Evolutionary conservation across 2,888 invertebrate species (phyloP), one percentile per base, ranked within the genome.

Genomic region (Melanotus villosus): DNA sequence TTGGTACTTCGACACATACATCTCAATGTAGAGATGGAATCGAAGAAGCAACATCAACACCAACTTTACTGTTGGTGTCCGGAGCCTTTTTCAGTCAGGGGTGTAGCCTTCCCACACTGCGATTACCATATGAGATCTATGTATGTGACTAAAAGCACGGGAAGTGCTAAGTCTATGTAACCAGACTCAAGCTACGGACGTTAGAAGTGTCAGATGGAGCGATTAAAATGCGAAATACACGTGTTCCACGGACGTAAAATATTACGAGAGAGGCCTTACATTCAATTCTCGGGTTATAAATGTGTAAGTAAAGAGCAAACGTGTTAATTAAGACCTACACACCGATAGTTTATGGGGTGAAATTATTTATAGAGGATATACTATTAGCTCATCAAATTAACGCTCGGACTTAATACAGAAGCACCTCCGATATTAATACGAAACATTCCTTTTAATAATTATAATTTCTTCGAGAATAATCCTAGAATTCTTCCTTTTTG

Each of bases 221-320:
- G 80, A 81, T 81, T 81, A 79, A 77, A 77, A 74, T 73, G 75
- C 78, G 77, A 78, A 79, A 79, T 79, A 80, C 81, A 80, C 77
- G 75, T 80, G 81, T 80, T 80, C 73, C 73, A 66, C 73, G 74
- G 78, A 80, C 79, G 75, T 80, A 76, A 80, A 78, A 77, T 80
- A 80, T 80, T 79, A 76, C 78, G 67, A 70, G 75, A 74, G 70
- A 72, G 73, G 75, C 75, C 76, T 78, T 77, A 79, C 79, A 79
- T 79, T 76, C 77, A 75, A 78, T 78, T 78, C 77, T 67, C 75
- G 72, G 77, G 77, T 79, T 79, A 79, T 78, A 79, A 77, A 77
- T 75, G 78, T 77, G 74, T 75, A 75, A 72, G 75, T 75, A 71
- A 71, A 75, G 75, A 74, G 76, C 76, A 73, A 76, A 80, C 77